Evolutionary conservation across 2,113 vertebrate species (phyloP), one percentile per base, ranked within the genome.

Genomic region (Grantiella picta): DNA sequence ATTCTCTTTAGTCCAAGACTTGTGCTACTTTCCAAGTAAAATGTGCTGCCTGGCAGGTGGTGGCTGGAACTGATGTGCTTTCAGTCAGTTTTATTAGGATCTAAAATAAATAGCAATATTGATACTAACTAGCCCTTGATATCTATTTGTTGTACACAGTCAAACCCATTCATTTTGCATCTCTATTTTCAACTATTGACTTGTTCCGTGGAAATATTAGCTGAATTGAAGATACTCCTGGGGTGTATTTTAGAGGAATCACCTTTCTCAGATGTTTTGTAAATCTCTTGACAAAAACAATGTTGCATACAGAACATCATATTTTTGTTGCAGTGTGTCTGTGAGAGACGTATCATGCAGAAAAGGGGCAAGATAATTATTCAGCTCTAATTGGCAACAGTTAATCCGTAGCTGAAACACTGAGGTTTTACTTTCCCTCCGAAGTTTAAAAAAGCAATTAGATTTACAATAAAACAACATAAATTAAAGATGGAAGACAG

Each of bases 81-180:
- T 53, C n/a, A 35, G 36, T 11, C 31, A 9, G 8, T 17, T 65
- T 70, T 27, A 12, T 42, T 38, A 44, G 42, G 42, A 38, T 6
- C 21, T 31, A 2, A 4, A 27, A 16, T 20, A 79, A 57, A 22
- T 4, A 31, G 18, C 21, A 49, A 5, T 19, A 6, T 44, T 31
- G 36, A 56, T 24, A 31, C 12, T 71, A n/a, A 35, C 15, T 28
- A n/a, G 24, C 12, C 68, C 68, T 64, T 42, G 42, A 7, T 15
- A 29, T 11, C 52, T 53, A 4, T 44, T 36, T 6, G 0, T 59
- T 31, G 8, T 29, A 9, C 0, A 0, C 9, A 35, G 17, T 35
- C 35, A 72, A 54, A 59, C 15, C 12, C 25, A 11, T 64, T 76
- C 27, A 42, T 45, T 44, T 47, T 50, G 15, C 12, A 22, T 15